A percentile compares a stretch with the other conserved stretches of the same genome.
phyloP scores from a whole-genome alignment of 1,140 invertebrate genomes.

The Diploscapter pachys region DNA sequence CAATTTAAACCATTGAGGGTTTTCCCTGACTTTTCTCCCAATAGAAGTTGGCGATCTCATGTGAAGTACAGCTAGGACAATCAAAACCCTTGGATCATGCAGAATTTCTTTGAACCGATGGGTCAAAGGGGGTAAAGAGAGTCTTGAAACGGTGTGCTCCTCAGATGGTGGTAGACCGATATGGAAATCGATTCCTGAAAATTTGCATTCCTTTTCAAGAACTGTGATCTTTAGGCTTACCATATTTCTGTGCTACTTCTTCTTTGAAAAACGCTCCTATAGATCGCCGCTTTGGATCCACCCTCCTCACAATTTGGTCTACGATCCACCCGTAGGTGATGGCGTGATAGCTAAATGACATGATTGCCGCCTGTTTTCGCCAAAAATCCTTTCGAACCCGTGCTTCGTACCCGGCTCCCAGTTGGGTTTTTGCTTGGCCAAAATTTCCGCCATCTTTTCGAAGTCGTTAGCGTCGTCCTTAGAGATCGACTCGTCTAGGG shows the following conservation, averaged over 20 bases:
- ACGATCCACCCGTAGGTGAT: conserved; percentile 60
- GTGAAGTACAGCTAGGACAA: conserved; percentile 37
- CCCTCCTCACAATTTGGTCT: conserved; percentile 60
- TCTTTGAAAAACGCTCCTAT: conserved; percentile 60
- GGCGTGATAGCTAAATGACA: conserved; percentile 58
- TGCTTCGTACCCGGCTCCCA: conserved; percentile 45
- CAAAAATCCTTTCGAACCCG: conserved; percentile 2
- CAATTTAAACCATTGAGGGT: conserved; percentile 49
- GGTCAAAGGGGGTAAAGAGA: conserved; percentile 36
- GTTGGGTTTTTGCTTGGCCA: conserved; percentile 49
- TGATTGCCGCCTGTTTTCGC: too few species aligned
- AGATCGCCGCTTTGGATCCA: conserved; percentile 57
- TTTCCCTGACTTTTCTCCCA: conserved; percentile 34
- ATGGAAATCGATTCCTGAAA: conserved; percentile 49
- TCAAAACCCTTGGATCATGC: conserved; percentile 49
- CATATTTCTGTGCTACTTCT: conserved; percentile 60
- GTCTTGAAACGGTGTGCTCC: conserved; percentile 45
- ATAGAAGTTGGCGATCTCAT: conserved; percentile 32
- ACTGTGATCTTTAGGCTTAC: conserved; percentile 42
- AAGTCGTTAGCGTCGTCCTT: conserved; percentile 30
- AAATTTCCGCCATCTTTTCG: conserved; percentile 39
- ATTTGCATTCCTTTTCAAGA: neutral
- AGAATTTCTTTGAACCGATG: conserved; percentile 46
- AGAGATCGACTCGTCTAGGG: conserved; percentile 36
- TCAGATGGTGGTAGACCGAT: conserved; percentile 42